Evolutionary conservation across 2,888 invertebrate genomes (phyloP), one percentile per base, ranked within the genome.

Genomic region (Clepsis dumicolana): DNA sequence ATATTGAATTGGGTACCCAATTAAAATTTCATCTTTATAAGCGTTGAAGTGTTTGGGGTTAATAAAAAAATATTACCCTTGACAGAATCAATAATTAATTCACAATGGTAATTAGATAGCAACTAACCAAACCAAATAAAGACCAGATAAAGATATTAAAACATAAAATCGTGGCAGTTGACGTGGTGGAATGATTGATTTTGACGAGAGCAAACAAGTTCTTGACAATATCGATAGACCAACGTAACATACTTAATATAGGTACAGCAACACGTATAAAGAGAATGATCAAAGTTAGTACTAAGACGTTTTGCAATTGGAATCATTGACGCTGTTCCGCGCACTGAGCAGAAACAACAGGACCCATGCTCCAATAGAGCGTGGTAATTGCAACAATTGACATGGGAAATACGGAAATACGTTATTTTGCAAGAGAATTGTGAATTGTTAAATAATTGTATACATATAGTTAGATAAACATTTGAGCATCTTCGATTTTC

Each of bases 361-460:
- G 68, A 76, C 78, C 76, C 82, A 86, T 89, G 93, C 90, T 91
- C 86, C 89, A 86, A 88, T 92, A 88, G 91, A 91, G 92, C 93
- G 87, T 86, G 78, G 75, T 83, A 89, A 88, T 89, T 86, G 86
- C 87, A 80, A 80, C 84, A 86, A 90, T 88, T 90, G 93, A 88
- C 93, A 88, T 90, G 91, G 83, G 91, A 91, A 91, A 83, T 83
- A 76, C 71, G 77, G 80, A n/a, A 73, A 56, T 4, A 5, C 14
- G 14, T 32, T 56, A 32, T 54, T 32, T 18, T 54, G 16, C 27
- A 18, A 53, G 27, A 53, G 14, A 38, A 4, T 48, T 48, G 18
- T 8, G 2, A 10, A 10, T 35, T 12, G 35, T 35, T 35, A 10
- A 35, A 35, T 35, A 35, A 10, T 1, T 35, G n/a, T n/a, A n/a